These are phyloP conservation scores for Ciconia maguari DNA, from an alignment of 2,113 vertebrate genomes.

Conservation along the genomic window DNA sequence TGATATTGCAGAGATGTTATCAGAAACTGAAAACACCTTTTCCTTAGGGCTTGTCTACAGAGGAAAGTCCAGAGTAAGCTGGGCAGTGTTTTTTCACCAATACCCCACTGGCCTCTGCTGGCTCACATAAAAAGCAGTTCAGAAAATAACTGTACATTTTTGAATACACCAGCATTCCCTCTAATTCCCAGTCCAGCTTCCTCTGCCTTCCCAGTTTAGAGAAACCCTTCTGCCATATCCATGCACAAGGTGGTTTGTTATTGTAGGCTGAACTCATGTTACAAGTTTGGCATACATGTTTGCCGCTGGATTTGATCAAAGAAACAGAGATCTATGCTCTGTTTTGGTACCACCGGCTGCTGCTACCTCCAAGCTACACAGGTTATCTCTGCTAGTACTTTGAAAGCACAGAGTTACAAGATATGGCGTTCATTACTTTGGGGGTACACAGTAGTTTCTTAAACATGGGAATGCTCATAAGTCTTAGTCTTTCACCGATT, in stretches of 20 bases:
- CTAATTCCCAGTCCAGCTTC: background rate
- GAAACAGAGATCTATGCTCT: background rate
- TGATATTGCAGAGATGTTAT: background rate
- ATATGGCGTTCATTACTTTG: background rate
- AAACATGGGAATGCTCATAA: background rate
- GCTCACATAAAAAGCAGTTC: background rate
- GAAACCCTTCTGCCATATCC: background rate
- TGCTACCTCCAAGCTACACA: background rate
- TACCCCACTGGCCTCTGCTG: background rate
- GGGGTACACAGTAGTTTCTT: background rate
- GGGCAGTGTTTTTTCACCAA: background rate
- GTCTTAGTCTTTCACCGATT: background rate
- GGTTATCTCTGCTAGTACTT: background rate
- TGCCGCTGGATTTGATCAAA: background rate
- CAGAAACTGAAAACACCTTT: background rate
- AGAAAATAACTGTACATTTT: background rate
- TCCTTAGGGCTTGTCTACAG: background rate
- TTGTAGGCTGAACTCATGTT: background rate
- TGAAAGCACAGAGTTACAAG: background rate
- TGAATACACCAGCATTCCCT: background rate
- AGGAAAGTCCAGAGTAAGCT: background rate
- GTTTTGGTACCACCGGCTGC: background rate
- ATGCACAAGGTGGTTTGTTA: background rate
- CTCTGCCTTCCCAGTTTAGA: background rate
- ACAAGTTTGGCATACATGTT: background rate